These are phyloP conservation scores for Leucoptera coffeella DNA, from an alignment of 2,888 invertebrate genomes.

Conservation along the genomic window DNA sequence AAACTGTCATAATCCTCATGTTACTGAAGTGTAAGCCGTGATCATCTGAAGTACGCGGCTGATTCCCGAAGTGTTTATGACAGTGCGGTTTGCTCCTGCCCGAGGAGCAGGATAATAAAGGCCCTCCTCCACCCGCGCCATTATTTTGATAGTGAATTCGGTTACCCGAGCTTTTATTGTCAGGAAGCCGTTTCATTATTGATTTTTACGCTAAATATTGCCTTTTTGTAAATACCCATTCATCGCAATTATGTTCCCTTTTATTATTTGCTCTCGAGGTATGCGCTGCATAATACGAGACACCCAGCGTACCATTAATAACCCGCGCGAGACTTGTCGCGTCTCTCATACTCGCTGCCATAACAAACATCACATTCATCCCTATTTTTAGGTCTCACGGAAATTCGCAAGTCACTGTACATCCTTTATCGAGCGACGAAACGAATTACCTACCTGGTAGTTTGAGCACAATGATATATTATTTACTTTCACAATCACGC, in stretches of 20 bases:
- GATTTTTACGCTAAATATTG: conserved; percentile 51
- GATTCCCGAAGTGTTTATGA: conserved; percentile 8
- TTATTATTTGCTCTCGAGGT: no score
- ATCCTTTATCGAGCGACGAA: not conserved
- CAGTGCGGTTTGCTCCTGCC: conserved; percentile 17
- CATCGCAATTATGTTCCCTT: conserved; percentile 38
- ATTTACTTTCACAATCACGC: no score
- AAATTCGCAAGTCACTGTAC: not conserved
- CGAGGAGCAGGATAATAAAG: conserved; percentile 27
- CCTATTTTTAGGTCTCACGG: not conserved
- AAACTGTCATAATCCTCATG: no score
- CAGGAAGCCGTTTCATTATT: conserved; percentile 38
- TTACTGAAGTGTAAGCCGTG: no score
- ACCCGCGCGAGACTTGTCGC: conserved; percentile 41
- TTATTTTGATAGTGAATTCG: conserved; percentile 45
- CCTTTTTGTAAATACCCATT: conserved; percentile 36
- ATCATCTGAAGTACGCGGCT: no score
- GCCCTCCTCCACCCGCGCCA: conserved; percentile 36
- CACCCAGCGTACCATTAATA: conserved; percentile 42
- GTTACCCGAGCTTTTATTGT: conserved; percentile 39
- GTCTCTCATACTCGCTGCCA: no score
- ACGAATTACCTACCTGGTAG: not conserved
- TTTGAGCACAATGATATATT: no score
- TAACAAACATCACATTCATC: not conserved
- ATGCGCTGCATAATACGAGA: conserved; percentile 26